Conservation (phyloP, 2,888 invertebrate species). For the Pyrochroa serraticornis region DNA sequence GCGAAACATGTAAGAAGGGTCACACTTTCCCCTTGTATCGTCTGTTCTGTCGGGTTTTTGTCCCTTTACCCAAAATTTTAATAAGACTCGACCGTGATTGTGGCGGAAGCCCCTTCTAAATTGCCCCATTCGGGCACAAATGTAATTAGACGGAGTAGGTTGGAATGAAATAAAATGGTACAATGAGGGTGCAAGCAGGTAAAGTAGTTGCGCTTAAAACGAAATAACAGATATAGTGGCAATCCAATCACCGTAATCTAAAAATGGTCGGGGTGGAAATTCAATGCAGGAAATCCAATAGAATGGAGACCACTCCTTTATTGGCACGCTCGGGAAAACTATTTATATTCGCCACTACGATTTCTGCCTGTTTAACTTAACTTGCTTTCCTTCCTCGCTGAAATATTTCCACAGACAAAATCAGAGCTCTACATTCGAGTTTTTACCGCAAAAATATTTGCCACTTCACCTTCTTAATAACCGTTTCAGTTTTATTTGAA, state of each 20-base stretch:
- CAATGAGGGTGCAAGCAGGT: constrained; percentile 23
- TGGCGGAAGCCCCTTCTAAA: neutral
- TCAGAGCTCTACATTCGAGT: too few relatives aligned
- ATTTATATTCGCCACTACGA: constrained; percentile 34
- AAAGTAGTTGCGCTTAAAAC: constrained; percentile 33
- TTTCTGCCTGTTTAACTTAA: constrained; percentile 31
- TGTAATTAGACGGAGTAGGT: constrained; percentile 17
- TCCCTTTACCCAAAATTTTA: too few relatives aligned
- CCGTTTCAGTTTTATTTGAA: too few relatives aligned
- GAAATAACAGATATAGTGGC: constrained; percentile 39
- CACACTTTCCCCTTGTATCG: too few relatives aligned
- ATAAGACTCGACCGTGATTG: neutral
- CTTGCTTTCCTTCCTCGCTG: constrained; percentile 16
- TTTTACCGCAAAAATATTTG: too few relatives aligned
- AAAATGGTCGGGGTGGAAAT: constrained; percentile 35
- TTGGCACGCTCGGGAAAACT: constrained; percentile 33
- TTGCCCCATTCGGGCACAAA: constrained; percentile 4
- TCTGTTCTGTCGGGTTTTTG: too few relatives aligned
- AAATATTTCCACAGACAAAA: constrained; percentile 11
- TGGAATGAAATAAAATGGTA: constrained; percentile 4
- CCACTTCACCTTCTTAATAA: too few relatives aligned
- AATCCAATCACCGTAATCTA: constrained; percentile 44
- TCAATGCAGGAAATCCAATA: constrained; percentile 34
- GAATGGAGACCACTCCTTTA: constrained; percentile 37
- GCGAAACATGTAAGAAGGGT: too few relatives aligned